Evolutionary conservation across 1,140 invertebrate genomes (phyloP), one percentile per base, ranked within the genome.

Genomic region (Homalodisca vitripennis): DNA sequence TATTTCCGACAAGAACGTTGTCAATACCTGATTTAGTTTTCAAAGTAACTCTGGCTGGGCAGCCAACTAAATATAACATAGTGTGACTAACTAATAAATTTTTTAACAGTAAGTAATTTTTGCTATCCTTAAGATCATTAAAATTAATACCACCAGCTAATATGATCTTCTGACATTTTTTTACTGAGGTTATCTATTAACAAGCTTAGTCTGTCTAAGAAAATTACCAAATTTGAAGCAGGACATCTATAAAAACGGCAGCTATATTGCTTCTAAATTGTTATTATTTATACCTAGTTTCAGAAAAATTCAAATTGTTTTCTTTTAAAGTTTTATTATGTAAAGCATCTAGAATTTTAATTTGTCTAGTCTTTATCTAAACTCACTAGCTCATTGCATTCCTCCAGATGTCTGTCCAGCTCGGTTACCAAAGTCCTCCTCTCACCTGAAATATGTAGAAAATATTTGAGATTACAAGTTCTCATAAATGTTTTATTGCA

Each of bases 311-410:
- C 17, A 41, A 41, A 41, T 10, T 41, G 34, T 6, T 41, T 6
- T 17, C 6, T 41, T 41, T 41, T 41, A 41, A 6, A 41, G 17
- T 10, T 41, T 41, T 41, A n/a, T n/a, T n/a, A n/a, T n/a, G n/a
- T n/a, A n/a, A n/a, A n/a, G 34, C 6, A 41, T 41, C 3, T 51
- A 20, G n/a, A 20, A 20, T 51, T 10, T 10, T 10, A 20, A 51
- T 20, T 3, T 20, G 22, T 51, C 3, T 20, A 22, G 3, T 3
- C 48, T 20, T 3, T 51, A 20, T 51, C 3, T 12, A 31, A n/a
- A 77, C 75, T 82, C 85, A 92, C 92, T 86, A 95, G 80, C 82
- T 95, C 93, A 78, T 92, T 88, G 10, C 91, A 90, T 80, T 95
- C 93, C 72, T 94, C 90, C 72, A 94, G 84, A 78, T 90, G 89